Evolutionary conservation across 2,888 invertebrate species (phyloP).

Genomic region (Tricholauxania praeusta): DNA sequence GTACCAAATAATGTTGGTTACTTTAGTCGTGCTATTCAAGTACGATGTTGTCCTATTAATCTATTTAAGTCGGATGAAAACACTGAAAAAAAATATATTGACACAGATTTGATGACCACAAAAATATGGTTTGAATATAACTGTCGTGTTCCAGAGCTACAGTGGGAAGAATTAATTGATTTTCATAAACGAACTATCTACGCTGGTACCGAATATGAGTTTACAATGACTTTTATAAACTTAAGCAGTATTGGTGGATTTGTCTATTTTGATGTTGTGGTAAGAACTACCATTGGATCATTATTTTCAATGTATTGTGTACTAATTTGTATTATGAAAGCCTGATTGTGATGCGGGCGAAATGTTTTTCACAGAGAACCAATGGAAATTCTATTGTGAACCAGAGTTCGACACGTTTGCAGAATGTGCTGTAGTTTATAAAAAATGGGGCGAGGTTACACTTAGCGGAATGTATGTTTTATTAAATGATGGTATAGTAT

Average conservation of each 20-base stretch:
- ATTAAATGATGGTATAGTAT: background rate
- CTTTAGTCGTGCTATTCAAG: slow-evolving; percentile 51
- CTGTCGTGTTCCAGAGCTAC: slow-evolving; percentile 55
- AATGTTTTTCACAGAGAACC: slow-evolving; percentile 54
- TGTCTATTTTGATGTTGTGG: slow-evolving; percentile 59
- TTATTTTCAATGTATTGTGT: background rate
- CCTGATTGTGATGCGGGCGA: slow-evolving; percentile 47
- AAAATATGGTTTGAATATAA: slow-evolving; percentile 58
- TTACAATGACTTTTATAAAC: slow-evolving; percentile 58
- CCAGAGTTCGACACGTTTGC: slow-evolving; percentile 43
- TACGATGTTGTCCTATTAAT: slow-evolving; percentile 56
- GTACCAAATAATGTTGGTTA: slow-evolving; percentile 59
- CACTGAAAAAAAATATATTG: slow-evolving; percentile 35
- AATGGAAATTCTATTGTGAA: slow-evolving; percentile 57
- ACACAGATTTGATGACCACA: slow-evolving; percentile 53
- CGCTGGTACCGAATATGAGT: slow-evolving; percentile 55
- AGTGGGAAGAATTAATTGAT: slow-evolving; percentile 50
- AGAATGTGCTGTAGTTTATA: slow-evolving; percentile 52
- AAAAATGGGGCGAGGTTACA: slow-evolving; percentile 49
- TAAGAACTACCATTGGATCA: slow-evolving; percentile 43
- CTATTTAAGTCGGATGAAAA: slow-evolving; percentile 23
- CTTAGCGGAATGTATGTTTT: slow-evolving; percentile 55
- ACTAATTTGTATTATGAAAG: slow-evolving; percentile 37
- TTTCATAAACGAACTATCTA: slow-evolving; percentile 51
- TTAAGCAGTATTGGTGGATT: slow-evolving; percentile 56